These are phyloP conservation scores for Ispidina picta DNA, from an alignment of 2,797 vertebrate genomes.

Conservation along the genomic window DNA sequence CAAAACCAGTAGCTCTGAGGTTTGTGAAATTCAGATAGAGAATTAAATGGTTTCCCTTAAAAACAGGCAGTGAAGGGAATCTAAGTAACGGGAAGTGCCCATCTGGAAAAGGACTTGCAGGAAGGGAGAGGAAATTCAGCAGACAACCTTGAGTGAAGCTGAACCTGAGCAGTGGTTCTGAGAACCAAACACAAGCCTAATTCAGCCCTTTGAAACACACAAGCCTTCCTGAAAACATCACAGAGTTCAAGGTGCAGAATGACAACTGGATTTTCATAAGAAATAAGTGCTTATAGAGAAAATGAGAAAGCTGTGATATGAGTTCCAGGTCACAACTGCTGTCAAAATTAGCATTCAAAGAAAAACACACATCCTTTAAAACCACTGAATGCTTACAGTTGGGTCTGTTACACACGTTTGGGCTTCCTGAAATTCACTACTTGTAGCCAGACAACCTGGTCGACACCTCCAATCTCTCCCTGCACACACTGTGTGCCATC, in stretches of 20 bases:
- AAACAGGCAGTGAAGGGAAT: not conserved
- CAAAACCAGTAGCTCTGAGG: not conserved
- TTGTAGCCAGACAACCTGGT: not conserved
- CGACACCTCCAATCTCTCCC: not conserved
- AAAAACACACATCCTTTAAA: not conserved
- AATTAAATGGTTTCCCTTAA: not conserved
- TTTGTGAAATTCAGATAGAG: not conserved
- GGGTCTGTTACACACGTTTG: not conserved
- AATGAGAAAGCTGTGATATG: not conserved
- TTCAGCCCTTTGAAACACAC: not conserved
- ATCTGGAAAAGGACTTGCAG: not conserved
- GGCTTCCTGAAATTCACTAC: not conserved
- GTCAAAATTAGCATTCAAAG: not conserved
- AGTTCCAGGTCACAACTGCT: not conserved
- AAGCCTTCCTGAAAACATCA: not conserved
- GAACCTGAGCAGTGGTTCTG: not conserved
- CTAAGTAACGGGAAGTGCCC: not conserved
- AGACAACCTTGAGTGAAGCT: rapidly evolving
- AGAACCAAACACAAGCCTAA: not conserved
- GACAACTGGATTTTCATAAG: not conserved
- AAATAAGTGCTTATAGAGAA: not conserved
- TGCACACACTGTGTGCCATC: rapidly evolving
- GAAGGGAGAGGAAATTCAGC: not conserved
- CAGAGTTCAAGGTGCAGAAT: not conserved
- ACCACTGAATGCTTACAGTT: not conserved